A percentile compares a stretch with the other conserved stretches of the same genome.
These are phyloP conservation scores for Ancistrus triradiatus DNA, from an alignment of 2,113 vertebrate species.

Conservation along the genomic window DNA sequence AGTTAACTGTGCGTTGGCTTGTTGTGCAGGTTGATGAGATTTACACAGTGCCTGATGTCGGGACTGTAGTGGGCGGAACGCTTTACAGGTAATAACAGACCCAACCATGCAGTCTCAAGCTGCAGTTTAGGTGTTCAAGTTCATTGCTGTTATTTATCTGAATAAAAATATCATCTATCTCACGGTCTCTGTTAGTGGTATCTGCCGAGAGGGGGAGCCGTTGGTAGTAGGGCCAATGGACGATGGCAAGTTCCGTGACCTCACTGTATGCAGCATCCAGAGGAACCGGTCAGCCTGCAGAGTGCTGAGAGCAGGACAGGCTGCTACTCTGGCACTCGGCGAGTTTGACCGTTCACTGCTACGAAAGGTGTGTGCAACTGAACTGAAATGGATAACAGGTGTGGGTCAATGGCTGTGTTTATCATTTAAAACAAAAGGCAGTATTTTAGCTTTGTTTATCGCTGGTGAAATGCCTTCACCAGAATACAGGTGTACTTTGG, in stretches of 20 bases:
- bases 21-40: slow-evolving; percentile 92
- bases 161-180: background rate
- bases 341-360: slow-evolving; percentile 88
- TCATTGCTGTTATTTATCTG: background rate
- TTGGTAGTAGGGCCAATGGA: slow-evolving; percentile 94
- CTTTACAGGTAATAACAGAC: slow-evolving; percentile 81
- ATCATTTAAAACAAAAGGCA: too few species aligned
- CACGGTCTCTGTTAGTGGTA: slow-evolving; percentile 74
- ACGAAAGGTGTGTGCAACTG: slow-evolving; percentile 85
- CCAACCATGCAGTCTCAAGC: background rate
- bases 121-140: too few species aligned
- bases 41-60: slow-evolving; percentile 95
- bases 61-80: slow-evolving; percentile 95
- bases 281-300: slow-evolving; percentile 92
- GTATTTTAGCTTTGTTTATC: too few species aligned
- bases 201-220: slow-evolving; percentile 92
- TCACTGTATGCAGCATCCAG: slow-evolving; percentile 92
- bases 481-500: too few species aligned
- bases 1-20: background rate
- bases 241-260: slow-evolving; percentile 79
- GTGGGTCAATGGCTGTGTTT: too few species aligned
- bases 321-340: slow-evolving; percentile 88
- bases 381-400: too few species aligned
- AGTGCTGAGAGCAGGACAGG: slow-evolving; percentile 91
- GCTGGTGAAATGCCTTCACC: too few species aligned